Base-by-base conservation (phyloP, 2,888 invertebrate genomes). In the Colostygia pectinataria region DNA sequence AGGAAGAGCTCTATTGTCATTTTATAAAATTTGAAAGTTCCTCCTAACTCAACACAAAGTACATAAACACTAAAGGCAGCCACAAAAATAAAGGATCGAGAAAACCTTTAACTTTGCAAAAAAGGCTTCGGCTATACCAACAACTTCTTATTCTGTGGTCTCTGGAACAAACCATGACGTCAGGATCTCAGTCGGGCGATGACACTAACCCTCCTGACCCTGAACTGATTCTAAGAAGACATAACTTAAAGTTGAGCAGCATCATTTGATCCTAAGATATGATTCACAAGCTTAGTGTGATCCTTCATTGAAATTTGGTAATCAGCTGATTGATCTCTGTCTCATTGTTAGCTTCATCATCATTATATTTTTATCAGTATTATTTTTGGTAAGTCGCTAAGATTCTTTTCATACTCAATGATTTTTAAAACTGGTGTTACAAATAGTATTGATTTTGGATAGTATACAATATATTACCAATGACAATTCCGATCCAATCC, bases 171-270 rank as follows among this genome's bases (percentile, higher is more conserved):
- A 29, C 6, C 29, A 57, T 61, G 59, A 61, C 61, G 55, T 59
- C 61, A 61, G 37, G 10, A 28, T 28, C 33, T 32, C 39, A 48
- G 36, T 32, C 53, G 58, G 54, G 39, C 59, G 59, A 61, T 59
- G 57, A 59, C 55, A 52, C 53, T 29, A 38, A 36, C 29, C 49
- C 47, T 45, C 37, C 27, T 57, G 42, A 59, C 61, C 61, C 61
- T 61, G 61, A 61, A 45, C 43, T 18, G 47, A 40, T 61, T 59
- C 61, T 51, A 8, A 54, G 61, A 61, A 61, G 37, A 25, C 34
- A 45, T 31, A 10, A 12, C 32, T 20, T 33, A 23, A 33, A 53
- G 34, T 44, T 52, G 40, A 38, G 37, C 39, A 37, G 20, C 10
- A 25, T 23, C 10, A 9, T 43, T 40, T 43, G 42, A 20, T 37